Percentiles rank a stretch among this genome's conserved stretches.
Evolutionary conservation across 2,113 vertebrate genomes (phyloP).

Genomic region (Psilopogon haemacephalus): DNA sequence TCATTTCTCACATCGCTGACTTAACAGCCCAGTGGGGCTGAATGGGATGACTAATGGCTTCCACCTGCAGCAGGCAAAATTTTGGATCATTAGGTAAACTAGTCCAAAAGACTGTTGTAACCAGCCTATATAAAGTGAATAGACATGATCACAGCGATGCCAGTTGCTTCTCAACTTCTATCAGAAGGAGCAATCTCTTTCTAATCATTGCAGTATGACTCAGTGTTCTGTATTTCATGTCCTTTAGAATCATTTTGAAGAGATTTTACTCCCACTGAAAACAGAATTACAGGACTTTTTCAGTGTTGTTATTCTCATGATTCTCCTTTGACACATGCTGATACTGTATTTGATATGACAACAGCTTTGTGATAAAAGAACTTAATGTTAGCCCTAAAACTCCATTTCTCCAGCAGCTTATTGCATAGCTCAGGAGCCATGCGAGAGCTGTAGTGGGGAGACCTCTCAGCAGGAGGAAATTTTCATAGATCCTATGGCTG

Average conservation of each 20-base stretch:
- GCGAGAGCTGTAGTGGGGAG: neutral
- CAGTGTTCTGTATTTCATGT: conserved; percentile 1
- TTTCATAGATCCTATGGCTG: neutral
- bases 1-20: neutral
- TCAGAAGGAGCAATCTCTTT: neutral
- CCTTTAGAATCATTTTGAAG: neutral
- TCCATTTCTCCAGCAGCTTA: neutral
- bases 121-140: neutral
- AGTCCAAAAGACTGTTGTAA: neutral
- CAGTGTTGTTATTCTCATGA: neutral
- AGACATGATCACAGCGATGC: neutral
- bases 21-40: neutral
- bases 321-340: conserved; percentile 5
- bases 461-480: neutral
- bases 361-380: conserved; percentile 22
- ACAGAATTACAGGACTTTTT: neutral
- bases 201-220: neutral
- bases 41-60: neutral
- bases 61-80: neutral
- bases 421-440: neutral
- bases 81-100: neutral
- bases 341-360: neutral
- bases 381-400: neutral
- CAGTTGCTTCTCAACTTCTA: neutral
- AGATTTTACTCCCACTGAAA: conserved; percentile 14